A percentile compares a stretch with the other conserved stretches of the same genome.
phyloP scores from a whole-genome alignment of 1,140 invertebrate genomes.

The Drosophila chauvacae region DNA sequence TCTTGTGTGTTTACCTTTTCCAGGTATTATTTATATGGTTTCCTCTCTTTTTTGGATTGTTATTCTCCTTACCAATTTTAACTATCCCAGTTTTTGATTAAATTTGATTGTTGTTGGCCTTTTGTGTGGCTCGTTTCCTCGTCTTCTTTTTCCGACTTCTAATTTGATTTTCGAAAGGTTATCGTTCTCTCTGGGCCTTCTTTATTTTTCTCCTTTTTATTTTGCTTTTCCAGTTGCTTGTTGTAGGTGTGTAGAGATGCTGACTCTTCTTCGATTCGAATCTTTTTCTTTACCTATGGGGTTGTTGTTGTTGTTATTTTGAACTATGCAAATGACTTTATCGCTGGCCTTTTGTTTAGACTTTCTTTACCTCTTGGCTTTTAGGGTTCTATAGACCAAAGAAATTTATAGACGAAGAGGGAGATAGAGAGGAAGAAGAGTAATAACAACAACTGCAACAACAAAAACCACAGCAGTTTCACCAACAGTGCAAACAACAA shows the following conservation, averaged over 20 bases:
- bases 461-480: slow-evolving; percentile 2
- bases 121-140: slow-evolving; percentile 30
- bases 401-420: slow-evolving; percentile 59
- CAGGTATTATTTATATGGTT: slow-evolving; percentile 3
- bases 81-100: slow-evolving; percentile 49
- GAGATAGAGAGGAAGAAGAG: slow-evolving; percentile 19
- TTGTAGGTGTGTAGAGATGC: slow-evolving; percentile 36
- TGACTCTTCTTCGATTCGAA: slow-evolving; percentile 11
- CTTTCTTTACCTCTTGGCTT: slow-evolving; percentile 20
- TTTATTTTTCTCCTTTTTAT: slow-evolving; percentile 16
- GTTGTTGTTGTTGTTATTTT: slow-evolving; percentile 26
- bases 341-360: slow-evolving; percentile 32
- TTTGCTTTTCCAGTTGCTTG: slow-evolving; percentile 14
- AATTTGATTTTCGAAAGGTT: slow-evolving; percentile 80
- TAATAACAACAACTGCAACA: neutral
- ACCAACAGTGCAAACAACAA: slow-evolving; percentile 4
- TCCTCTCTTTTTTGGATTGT: neutral
- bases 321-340: slow-evolving; percentile 82
- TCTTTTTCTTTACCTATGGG: slow-evolving; percentile 21
- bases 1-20: slow-evolving; percentile 3
- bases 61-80: slow-evolving; percentile 16
- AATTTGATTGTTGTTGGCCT: slow-evolving; percentile 46
- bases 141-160: slow-evolving; percentile 56
- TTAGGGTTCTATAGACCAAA: slow-evolving; percentile 29
- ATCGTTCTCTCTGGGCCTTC: slow-evolving; percentile 45